Evolutionary conservation across 2,888 invertebrate genomes (phyloP).

Genomic region (Philereme vetulata): DNA sequence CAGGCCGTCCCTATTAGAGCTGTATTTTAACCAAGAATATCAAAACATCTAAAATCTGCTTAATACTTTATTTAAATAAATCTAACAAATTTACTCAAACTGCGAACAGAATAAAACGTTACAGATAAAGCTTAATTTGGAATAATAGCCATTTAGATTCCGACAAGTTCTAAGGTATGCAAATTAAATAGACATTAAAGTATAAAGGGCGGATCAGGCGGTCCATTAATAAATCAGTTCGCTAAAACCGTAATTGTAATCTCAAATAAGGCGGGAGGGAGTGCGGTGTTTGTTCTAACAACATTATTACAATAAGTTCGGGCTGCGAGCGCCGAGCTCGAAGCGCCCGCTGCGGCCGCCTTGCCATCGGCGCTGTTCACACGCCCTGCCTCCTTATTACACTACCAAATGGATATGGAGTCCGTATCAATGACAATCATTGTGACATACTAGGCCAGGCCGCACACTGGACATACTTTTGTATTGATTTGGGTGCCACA

Average conservation of each 20-base stretch:
- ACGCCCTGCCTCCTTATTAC: conserved; percentile 39
- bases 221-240: conserved; percentile 84
- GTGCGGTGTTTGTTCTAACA: conserved; percentile 80
- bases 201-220: conserved; percentile 82
- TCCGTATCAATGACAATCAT: no score
- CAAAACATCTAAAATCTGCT: conserved; percentile 21
- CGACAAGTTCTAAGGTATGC: conserved; percentile 51
- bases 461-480: no score
- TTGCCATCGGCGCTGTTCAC: conserved; percentile 59
- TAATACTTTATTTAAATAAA: conserved; percentile 24
- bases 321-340: conserved; percentile 52
- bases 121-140: conserved; percentile 33
- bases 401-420: no score
- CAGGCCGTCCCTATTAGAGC: no score
- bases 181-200: conserved; percentile 82
- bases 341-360: conserved; percentile 24
- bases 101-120: conserved; percentile 14
- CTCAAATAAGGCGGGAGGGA: conserved; percentile 79
- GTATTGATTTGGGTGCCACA: no score
- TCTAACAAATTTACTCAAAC: conserved; percentile 16
- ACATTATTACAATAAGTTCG: conserved; percentile 83
- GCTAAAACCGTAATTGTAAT: conserved; percentile 84
- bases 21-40: not conserved
- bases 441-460: no score
- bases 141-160: conserved; percentile 36